These are phyloP conservation scores for Gymnobelideus leadbeateri DNA, from an alignment of 2,113 vertebrate species.

Conservation along the genomic window DNA sequence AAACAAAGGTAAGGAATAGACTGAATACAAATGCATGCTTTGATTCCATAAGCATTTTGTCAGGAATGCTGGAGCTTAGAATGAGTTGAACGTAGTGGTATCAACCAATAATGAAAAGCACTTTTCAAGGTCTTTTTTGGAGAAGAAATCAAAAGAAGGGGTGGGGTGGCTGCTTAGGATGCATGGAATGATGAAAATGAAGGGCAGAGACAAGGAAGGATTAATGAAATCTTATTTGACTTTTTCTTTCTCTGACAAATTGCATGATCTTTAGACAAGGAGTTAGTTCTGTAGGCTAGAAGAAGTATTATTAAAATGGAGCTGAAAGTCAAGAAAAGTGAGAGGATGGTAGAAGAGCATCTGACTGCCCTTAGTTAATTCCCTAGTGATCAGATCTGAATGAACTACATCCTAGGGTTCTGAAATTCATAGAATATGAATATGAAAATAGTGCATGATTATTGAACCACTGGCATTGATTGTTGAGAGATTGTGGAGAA, in stretches of 20 bases:
- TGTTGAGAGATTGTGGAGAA: background rate
- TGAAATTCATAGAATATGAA: background rate
- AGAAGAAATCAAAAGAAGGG: background rate
- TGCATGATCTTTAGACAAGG: background rate
- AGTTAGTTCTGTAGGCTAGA: background rate
- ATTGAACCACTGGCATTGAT: background rate
- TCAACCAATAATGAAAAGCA: background rate
- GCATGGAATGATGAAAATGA: background rate
- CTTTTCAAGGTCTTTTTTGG: background rate
- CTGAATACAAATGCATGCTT: too few relatives aligned
- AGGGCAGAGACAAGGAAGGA: background rate
- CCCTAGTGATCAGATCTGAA: background rate
- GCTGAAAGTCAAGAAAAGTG: background rate
- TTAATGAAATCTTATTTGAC: background rate
- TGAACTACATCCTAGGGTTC: background rate
- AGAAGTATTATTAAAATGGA: background rate
- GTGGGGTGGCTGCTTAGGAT: background rate
- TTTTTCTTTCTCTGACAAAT: background rate
- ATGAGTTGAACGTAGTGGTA: too few relatives aligned
- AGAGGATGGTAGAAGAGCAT: background rate
- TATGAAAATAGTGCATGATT: too few relatives aligned
- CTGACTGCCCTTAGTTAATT: background rate
- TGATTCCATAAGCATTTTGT: too few relatives aligned
- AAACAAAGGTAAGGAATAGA: too few relatives aligned
- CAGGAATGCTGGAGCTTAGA: too few relatives aligned